Evolutionary conservation across 37 sponge, comb jelly and placozoan genomes (phyloP).

Genomic region (Aplysina aerophoba): DNA sequence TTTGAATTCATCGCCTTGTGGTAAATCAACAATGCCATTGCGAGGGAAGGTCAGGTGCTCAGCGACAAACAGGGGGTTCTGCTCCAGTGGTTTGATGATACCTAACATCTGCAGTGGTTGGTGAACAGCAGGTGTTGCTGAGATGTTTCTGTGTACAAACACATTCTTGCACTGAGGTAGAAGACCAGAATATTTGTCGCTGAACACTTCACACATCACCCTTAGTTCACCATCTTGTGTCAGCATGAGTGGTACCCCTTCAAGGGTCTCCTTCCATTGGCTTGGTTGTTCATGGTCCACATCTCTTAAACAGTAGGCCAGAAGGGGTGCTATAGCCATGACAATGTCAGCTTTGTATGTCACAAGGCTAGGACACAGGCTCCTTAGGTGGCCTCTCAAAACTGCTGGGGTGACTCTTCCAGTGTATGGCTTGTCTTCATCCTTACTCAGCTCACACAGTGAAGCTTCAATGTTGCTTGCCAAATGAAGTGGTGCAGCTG

Average conservation of each 20-base stretch:
- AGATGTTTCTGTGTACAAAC: conserved; percentile 34
- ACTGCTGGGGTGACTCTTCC: not conserved
- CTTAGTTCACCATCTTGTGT: conserved; percentile 34
- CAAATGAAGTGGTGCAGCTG: not conserved
- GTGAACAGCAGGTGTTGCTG: not conserved
- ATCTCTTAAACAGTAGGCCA: not conserved
- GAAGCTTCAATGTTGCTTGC: not conserved
- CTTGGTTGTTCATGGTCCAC: not conserved
- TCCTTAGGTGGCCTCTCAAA: conserved; percentile 17
- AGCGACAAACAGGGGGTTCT: conserved; percentile 14
- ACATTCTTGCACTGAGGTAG: conserved; percentile 37
- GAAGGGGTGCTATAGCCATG: not conserved
- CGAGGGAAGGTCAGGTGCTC: conserved; percentile 4
- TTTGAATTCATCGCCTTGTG: not conserved
- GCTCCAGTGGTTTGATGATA: conserved; percentile 6
- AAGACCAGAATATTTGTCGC: conserved; percentile 8
- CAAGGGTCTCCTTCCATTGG: not conserved
- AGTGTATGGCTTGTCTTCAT: not conserved
- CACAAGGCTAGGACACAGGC: not conserved
- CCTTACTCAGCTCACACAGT: not conserved
- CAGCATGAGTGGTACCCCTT: conserved; percentile 47
- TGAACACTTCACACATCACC: conserved; percentile 18
- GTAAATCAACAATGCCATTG: not conserved
- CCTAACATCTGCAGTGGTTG: not conserved
- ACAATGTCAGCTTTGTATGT: not conserved